Conservation (phyloP, 2,888 invertebrate genomes). For the Orthosia cruda region DNA sequence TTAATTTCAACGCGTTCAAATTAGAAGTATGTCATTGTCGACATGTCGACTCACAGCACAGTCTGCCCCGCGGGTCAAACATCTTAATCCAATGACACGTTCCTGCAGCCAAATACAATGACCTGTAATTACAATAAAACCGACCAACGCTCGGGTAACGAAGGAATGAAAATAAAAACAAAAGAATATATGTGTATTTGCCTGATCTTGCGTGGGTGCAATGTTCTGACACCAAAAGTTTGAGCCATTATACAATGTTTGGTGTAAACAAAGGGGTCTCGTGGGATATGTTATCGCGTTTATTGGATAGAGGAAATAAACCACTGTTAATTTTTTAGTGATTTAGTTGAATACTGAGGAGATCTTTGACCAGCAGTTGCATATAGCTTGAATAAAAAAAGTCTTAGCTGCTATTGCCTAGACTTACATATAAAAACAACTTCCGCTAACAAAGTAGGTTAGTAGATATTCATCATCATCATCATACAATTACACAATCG, state of each 20-base stretch:
- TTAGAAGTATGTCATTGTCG: constrained; percentile 11
- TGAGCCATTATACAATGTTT: constrained; percentile 25
- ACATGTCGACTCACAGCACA: background rate
- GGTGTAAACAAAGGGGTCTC: constrained; percentile 29
- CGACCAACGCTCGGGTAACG: constrained; percentile 11
- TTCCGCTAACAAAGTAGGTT: background rate
- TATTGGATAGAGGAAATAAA: background rate
- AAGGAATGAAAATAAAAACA: constrained; percentile 51
- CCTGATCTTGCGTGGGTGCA: constrained; percentile 44
- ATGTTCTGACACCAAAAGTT: constrained; percentile 26
- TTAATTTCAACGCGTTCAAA: constrained; percentile 2
- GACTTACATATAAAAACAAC: background rate
- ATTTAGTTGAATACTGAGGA: too few species aligned
- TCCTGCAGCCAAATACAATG: constrained; percentile 46
- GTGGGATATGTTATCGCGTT: constrained; percentile 8
- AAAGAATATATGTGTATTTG: constrained; percentile 19
- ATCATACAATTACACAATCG: too few species aligned
- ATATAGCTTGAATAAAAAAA: too few species aligned
- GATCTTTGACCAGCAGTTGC: too few species aligned
- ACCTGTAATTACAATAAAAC: constrained; percentile 57
- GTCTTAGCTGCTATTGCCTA: background rate
- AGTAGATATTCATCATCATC: too few species aligned
- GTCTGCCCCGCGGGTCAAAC: constrained; percentile 36
- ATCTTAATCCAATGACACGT: constrained; percentile 48
- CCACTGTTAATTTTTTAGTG: background rate